A percentile compares a stretch with the other conserved stretches of the same genome.
phyloP scores from a whole-genome alignment of 2,113 vertebrate species.

The Connochaetes taurinus region DNA sequence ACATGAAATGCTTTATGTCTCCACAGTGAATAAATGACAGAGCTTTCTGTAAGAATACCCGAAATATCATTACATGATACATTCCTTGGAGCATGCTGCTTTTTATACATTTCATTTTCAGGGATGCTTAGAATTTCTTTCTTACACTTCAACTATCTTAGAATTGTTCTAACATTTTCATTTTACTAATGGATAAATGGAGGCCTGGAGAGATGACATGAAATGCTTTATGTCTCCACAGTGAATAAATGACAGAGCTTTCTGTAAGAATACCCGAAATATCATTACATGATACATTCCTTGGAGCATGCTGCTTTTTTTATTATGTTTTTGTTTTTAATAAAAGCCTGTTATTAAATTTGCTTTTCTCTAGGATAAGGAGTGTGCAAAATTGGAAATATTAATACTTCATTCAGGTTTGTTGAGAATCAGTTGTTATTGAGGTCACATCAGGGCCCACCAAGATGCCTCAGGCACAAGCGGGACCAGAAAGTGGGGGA shows the following conservation, averaged over 20 bases:
- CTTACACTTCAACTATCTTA: not conserved
- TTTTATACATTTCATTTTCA: not conserved
- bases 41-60: not conserved
- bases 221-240: not conserved
- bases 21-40: not conserved
- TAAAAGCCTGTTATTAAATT: slow-evolving; percentile 46
- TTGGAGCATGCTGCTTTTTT: not conserved
- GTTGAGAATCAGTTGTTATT: not conserved
- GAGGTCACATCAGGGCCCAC: not conserved
- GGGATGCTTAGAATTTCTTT: not conserved
- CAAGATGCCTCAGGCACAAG: not conserved
- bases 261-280: not conserved
- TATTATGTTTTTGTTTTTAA: slow-evolving; percentile 29
- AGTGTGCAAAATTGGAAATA: not conserved
- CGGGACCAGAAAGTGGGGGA: not conserved
- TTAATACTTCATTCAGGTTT: not conserved
- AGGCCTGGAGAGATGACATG: not conserved
- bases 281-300: not conserved
- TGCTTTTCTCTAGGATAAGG: not conserved
- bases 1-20: not conserved
- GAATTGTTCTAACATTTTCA: not conserved
- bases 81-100: not conserved
- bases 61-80: not conserved
- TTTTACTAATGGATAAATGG: not conserved
- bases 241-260: not conserved